phyloP scores from a whole-genome alignment of 1,140 invertebrate species.

The Aphaenogaster rudis region DNA sequence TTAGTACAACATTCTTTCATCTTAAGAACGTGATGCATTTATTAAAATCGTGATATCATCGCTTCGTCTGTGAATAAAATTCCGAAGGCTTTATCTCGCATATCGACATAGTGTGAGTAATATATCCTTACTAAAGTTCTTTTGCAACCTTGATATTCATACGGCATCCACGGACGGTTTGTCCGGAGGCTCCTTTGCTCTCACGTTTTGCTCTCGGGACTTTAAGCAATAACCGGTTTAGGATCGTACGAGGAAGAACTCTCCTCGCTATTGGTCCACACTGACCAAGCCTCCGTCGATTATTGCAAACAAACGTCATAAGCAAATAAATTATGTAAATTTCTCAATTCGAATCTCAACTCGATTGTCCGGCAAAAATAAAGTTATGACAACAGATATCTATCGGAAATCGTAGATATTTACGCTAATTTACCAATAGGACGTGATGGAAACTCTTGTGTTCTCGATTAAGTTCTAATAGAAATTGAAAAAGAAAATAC shows the following conservation, averaged over 20 bases:
- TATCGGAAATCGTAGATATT: background rate
- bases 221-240: slow-evolving; percentile 60
- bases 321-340: background rate
- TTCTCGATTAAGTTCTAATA: background rate
- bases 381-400: background rate
- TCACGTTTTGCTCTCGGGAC: background rate
- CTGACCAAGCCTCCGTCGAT: slow-evolving; percentile 27
- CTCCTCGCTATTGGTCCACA: slow-evolving; percentile 5
- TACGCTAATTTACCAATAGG: background rate
- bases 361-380: background rate
- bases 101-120: background rate
- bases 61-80: background rate
- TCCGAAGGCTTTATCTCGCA: background rate
- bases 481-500: background rate
- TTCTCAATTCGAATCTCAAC: background rate
- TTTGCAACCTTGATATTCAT: slow-evolving; percentile 31
- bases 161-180: background rate
- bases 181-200: no score
- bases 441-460: background rate
- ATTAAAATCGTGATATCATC: slow-evolving; percentile 7
- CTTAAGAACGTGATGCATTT: background rate
- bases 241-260: slow-evolving; percentile 5
- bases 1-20: background rate
- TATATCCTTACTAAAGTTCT: background rate
- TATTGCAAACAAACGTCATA: background rate